Evolutionary conservation across 2,113 vertebrate species (phyloP).

Genomic region (Rhegmatorhina hoffmannsi): DNA sequence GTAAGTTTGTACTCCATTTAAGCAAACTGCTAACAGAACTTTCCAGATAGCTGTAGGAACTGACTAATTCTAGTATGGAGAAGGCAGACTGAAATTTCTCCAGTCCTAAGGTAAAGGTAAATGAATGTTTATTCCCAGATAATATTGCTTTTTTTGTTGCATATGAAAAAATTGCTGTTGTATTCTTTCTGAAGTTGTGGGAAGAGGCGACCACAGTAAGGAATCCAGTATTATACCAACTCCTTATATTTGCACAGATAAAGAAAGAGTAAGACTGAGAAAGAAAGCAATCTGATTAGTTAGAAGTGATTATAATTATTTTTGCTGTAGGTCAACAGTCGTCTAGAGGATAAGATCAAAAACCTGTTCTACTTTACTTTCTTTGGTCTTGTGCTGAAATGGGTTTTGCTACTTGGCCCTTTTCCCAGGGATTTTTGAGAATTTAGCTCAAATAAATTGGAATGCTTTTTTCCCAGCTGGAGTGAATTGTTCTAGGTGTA

Average conservation of each 20-base stretch:
- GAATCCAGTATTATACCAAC: background rate
- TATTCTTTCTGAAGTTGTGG: background rate
- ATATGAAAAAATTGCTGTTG: background rate
- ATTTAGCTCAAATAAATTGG: background rate
- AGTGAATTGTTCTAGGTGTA: conserved; percentile 33
- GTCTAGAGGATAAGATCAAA: conserved; percentile 16
- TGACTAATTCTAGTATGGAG: background rate
- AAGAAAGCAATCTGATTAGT: background rate
- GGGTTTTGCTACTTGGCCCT: background rate
- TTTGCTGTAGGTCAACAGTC: background rate
- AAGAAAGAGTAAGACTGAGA: background rate
- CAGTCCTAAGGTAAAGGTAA: background rate
- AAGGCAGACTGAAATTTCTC: background rate
- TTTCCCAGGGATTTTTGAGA: conserved; percentile 10
- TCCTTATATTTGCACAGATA: background rate
- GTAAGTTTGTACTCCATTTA: background rate
- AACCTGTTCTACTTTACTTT: background rate
- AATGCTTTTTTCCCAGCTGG: background rate
- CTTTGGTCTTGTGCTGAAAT: conserved; percentile 2
- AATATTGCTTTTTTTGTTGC: background rate
- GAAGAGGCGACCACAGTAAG: background rate
- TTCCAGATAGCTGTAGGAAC: background rate
- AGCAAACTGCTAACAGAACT: background rate
- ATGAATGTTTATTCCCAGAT: background rate
- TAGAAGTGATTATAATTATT: conserved; percentile 1